Percentiles rank a stretch among this genome's conserved stretches.
Evolutionary conservation across 2,888 invertebrate species (phyloP).

Genomic region (Punctoribates punctum): DNA sequence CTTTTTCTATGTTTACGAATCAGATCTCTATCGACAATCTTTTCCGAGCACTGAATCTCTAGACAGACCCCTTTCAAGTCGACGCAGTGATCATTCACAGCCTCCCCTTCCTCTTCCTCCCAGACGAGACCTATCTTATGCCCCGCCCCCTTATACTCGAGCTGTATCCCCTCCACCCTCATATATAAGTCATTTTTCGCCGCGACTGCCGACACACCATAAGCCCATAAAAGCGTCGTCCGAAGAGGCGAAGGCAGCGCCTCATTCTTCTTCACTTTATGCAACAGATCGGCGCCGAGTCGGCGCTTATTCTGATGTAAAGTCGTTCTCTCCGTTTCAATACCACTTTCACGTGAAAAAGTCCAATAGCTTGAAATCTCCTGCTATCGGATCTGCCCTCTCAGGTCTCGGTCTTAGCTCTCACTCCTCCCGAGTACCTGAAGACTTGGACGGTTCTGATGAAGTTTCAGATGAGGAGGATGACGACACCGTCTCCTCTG

Average conservation of each 20-base stretch:
- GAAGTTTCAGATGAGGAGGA: constrained; percentile 47
- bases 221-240: constrained; percentile 43
- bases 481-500: constrained; percentile 49
- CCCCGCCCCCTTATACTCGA: constrained; percentile 40
- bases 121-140: constrained; percentile 40
- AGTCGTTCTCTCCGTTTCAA: constrained; percentile 45
- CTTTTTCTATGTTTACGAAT: not conserved
- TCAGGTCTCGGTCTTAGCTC: constrained; percentile 45
- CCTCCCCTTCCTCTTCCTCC: constrained; percentile 49
- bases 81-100: constrained; percentile 45
- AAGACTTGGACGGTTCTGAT: constrained; percentile 45
- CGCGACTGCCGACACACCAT: constrained; percentile 47
- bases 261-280: constrained; percentile 45
- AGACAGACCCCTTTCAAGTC: constrained; percentile 47
- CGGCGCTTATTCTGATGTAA: constrained; percentile 43
- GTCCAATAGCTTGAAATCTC: constrained; percentile 47
- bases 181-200: constrained; percentile 46
- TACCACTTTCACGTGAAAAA: constrained; percentile 47
- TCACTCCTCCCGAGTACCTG: constrained; percentile 22
- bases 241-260: constrained; percentile 38
- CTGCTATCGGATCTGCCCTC: constrained; percentile 44
- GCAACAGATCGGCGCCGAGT: constrained; percentile 47
- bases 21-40: constrained; percentile 49
- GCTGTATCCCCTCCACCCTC: constrained; percentile 45
- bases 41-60: constrained; percentile 52